Conservation (phyloP, 2,888 invertebrate genomes). For the Oligia strigilis region DNA sequence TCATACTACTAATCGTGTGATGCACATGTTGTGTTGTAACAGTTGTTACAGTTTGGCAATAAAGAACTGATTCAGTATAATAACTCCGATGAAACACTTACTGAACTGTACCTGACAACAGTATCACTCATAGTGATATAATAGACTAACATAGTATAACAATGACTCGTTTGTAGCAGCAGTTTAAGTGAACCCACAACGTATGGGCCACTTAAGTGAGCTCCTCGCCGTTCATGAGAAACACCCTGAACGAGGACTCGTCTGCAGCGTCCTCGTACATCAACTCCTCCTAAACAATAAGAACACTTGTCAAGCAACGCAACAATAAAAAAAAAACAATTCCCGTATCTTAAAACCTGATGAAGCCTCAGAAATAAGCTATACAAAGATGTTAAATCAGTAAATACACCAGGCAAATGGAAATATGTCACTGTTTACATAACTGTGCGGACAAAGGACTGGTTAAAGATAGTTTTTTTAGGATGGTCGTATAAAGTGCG, state of each 20-base stretch:
- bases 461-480: no score
- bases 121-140: constrained; percentile 71
- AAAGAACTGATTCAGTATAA: constrained; percentile 68
- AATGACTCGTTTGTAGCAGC: constrained; percentile 60
- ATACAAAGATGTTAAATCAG: no score
- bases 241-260: constrained; percentile 86
- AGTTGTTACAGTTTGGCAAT: constrained; percentile 24
- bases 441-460: neutral
- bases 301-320: neutral
- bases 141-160: constrained; percentile 61
- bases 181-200: constrained; percentile 22
- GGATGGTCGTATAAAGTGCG: no score
- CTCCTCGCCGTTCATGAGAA: constrained; percentile 85
- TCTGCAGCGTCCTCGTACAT: constrained; percentile 85
- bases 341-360: neutral
- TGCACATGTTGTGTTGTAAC: constrained; percentile 21
- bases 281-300: constrained; percentile 84
- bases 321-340: neutral
- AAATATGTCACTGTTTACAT: neutral
- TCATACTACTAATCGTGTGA: neutral
- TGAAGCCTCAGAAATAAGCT: constrained; percentile 1
- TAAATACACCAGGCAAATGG: neutral
- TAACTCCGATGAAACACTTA: constrained; percentile 69
- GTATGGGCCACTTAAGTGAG: constrained; percentile 63
- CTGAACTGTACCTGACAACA: constrained; percentile 68